Evolutionary conservation across 23 tunicate genomes (phyloP).

Genomic region (Pegea sp.): DNA sequence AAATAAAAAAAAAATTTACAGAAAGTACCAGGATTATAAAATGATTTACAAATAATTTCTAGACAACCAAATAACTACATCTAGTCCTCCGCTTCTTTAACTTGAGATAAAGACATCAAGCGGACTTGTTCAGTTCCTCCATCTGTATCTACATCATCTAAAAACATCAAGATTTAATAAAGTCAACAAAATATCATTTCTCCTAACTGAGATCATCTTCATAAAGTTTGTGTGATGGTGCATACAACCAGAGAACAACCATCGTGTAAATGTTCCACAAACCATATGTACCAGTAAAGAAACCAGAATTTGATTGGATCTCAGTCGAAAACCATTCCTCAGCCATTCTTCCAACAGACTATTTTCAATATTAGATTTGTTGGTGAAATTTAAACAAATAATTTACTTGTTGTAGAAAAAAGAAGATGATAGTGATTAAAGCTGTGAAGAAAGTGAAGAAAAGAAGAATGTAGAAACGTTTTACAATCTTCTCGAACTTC

Average conservation of each 20-base stretch:
- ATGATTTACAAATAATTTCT: background rate
- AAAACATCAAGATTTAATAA: too few species aligned
- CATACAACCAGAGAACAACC: slow-evolving; percentile 51
- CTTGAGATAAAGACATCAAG: background rate
- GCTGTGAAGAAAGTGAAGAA: slow-evolving; percentile 42
- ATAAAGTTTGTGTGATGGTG: slow-evolving; percentile 76
- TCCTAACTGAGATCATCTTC: slow-evolving; percentile 5
- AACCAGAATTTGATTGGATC: slow-evolving; percentile 29
- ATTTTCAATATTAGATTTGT: too few species aligned
- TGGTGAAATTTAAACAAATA: background rate
- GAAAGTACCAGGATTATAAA: too few species aligned
- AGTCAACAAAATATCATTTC: too few species aligned
- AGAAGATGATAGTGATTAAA: slow-evolving; percentile 38
- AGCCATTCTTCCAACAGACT: background rate
- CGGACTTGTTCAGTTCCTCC: background rate
- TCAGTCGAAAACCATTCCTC: background rate
- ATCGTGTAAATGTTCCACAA: slow-evolving; percentile 82
- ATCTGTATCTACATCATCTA: too few species aligned
- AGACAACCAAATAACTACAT: too few species aligned
- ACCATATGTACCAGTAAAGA: slow-evolving; percentile 74
- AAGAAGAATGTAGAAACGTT: slow-evolving; percentile 33
- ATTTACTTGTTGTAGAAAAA: slow-evolving; percentile 41
- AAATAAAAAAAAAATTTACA: too few species aligned
- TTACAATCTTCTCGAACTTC: slow-evolving; percentile 18
- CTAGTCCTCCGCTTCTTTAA: background rate